Evolutionary conservation across 2,888 invertebrate genomes (phyloP).

Genomic region (Phortica magna): DNA sequence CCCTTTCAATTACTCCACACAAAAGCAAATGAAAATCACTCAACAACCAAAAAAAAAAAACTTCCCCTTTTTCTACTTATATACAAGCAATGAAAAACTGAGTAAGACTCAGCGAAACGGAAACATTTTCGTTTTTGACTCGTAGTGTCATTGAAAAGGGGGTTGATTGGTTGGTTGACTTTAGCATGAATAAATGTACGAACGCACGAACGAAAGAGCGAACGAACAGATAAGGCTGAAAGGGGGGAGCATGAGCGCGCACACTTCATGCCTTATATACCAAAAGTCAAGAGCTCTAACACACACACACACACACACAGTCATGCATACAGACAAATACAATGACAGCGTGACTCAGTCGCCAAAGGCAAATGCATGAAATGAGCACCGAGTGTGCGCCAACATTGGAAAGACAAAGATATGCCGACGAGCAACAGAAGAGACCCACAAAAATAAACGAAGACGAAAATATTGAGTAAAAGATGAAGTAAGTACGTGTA

Average conservation of each 20-base stretch:
- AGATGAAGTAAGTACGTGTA: background rate
- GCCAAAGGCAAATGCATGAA: background rate
- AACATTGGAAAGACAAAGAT: background rate
- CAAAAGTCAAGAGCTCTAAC: conserved; percentile 20
- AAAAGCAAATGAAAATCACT: background rate
- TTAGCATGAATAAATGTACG: background rate
- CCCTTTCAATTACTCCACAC: conserved; percentile 10
- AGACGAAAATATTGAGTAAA: conserved; percentile 6
- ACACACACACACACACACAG: background rate
- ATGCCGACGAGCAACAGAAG: background rate
- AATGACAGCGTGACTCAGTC: background rate
- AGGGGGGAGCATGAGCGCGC: background rate
- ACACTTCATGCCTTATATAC: conserved; percentile 1
- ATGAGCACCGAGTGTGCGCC: conserved; percentile 21
- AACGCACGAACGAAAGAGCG: background rate
- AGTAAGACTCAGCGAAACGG: conserved; percentile 18
- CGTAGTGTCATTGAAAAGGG: conserved; percentile 8
- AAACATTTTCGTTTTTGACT: conserved; percentile 1
- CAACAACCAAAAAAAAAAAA: background rate
- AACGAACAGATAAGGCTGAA: background rate
- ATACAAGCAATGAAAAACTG: background rate
- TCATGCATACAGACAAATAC: background rate
- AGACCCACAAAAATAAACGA: background rate
- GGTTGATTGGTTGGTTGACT: conserved; percentile 10
- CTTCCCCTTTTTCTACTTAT: conserved; percentile 12